A percentile compares a stretch with the other conserved stretches of the same genome.
phyloP scores from a whole-genome alignment of 2,888 invertebrate species.

The Orthosia incerta region DNA sequence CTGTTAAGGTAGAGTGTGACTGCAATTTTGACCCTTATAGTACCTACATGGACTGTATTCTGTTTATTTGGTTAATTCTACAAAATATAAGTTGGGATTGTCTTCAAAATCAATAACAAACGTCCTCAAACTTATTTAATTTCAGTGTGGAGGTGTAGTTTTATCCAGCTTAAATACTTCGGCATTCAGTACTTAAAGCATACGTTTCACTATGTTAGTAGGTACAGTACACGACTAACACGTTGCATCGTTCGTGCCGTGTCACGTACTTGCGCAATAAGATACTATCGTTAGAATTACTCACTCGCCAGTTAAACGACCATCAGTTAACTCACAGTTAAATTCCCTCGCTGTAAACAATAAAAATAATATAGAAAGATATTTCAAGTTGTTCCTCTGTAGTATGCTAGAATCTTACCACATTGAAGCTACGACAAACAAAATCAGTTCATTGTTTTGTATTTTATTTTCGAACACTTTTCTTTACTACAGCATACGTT shows the following conservation, averaged over 20 bases:
- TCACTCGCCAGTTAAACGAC: constrained; percentile 56
- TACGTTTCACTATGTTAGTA: constrained; percentile 38
- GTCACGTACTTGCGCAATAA: constrained; percentile 48
- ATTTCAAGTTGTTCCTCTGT: neutral
- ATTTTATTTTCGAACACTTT: constrained; percentile 31
- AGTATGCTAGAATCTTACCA: constrained; percentile 14
- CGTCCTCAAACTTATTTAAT: constrained; percentile 1
- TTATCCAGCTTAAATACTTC: constrained; percentile 56
- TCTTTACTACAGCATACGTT: constrained; percentile 9
- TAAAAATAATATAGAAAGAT: constrained; percentile 7
- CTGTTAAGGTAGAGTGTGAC: no score
- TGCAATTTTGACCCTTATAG: no score
- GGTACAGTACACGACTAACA: neutral
- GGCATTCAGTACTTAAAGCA: constrained; percentile 9
- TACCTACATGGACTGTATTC: neutral
- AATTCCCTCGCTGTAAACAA: constrained; percentile 13
- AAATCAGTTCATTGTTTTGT: constrained; percentile 42
- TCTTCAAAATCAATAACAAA: constrained; percentile 22
- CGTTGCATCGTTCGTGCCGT: constrained; percentile 33
- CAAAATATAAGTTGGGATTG: neutral
- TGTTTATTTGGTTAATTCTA: neutral
- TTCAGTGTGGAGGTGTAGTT: constrained; percentile 28
- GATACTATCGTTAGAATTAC: constrained; percentile 65
- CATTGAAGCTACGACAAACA: constrained; percentile 29
- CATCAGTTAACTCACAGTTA: constrained; percentile 49